Conservation (phyloP, 1,140 invertebrate genomes). For the Neoseiulus cucumeris region DNA sequence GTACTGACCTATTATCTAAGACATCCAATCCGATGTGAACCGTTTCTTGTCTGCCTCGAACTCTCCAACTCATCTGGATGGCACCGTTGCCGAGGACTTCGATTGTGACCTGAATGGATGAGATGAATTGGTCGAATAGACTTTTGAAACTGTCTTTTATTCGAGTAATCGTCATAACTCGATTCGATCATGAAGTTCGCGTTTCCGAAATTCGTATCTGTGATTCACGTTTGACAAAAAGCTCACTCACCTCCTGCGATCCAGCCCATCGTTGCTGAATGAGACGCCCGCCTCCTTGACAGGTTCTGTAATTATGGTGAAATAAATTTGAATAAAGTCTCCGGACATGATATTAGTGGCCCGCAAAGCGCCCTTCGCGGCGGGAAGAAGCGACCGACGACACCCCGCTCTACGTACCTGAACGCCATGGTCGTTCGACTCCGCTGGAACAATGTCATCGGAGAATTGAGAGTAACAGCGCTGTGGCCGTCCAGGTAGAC, state of each 20-base stretch:
- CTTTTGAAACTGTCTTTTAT: neutral
- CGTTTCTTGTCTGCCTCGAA: neutral
- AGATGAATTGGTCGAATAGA: neutral
- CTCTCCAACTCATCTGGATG: conserved; percentile 7
- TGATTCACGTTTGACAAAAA: neutral
- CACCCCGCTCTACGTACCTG: neutral
- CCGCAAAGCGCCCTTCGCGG: neutral
- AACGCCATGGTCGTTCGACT: conserved; percentile 5
- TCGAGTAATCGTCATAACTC: neutral
- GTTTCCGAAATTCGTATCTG: neutral
- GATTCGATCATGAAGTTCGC: neutral
- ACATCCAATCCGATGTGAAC: neutral
- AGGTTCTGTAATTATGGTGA: conserved; percentile 1
- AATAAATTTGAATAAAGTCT: neutral
- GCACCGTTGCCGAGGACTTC: neutral
- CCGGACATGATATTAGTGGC: neutral
- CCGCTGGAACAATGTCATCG: neutral
- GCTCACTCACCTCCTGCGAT: neutral
- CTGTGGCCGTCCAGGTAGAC: neutral
- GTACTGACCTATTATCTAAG: neutral
- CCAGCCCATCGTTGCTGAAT: conserved; percentile 3
- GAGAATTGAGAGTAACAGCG: neutral
- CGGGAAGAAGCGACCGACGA: neutral
- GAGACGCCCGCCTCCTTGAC: conserved; percentile 1
- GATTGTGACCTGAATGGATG: neutral